Evolutionary conservation across 2,888 invertebrate species (phyloP).

Genomic region (Balanococcus diminutus): DNA sequence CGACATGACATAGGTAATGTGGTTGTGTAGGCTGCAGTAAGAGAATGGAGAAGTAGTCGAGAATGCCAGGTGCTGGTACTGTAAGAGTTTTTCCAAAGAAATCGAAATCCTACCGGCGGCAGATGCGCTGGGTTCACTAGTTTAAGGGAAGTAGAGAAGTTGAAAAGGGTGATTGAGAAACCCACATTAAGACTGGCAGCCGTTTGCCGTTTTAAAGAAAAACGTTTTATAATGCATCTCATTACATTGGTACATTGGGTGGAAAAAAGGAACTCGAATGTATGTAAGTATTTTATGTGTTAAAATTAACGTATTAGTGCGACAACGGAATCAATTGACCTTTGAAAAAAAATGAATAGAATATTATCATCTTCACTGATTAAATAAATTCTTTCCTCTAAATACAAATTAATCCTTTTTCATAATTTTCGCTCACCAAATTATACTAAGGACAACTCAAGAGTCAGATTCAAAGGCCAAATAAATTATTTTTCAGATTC

Average conservation of each 20-base stretch:
- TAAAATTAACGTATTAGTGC: not conserved
- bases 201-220: not conserved
- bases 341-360: too few relatives aligned
- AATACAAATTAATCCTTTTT: too few relatives aligned
- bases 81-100: conserved; percentile 41
- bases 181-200: not conserved
- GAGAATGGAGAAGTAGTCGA: not conserved
- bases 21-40: not conserved
- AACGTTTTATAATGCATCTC: not conserved
- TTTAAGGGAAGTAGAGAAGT: conserved; percentile 7
- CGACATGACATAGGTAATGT: too few relatives aligned
- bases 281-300: not conserved
- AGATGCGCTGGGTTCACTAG: not conserved
- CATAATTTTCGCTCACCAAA: too few relatives aligned
- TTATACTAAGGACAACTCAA: too few relatives aligned
- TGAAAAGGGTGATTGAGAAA: conserved; percentile 42
- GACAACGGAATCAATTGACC: too few relatives aligned
- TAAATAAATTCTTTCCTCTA: too few relatives aligned
- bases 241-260: not conserved
- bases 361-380: too few relatives aligned
- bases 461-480: too few relatives aligned
- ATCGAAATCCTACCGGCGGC: conserved; percentile 30
- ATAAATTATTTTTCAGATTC: too few relatives aligned
- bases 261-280: not conserved
- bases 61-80: conserved; percentile 33